Evolutionary conservation across 2,888 invertebrate species (phyloP), one percentile per base, ranked within the genome.

Genomic region (Leptodirus hochenwartii): DNA sequence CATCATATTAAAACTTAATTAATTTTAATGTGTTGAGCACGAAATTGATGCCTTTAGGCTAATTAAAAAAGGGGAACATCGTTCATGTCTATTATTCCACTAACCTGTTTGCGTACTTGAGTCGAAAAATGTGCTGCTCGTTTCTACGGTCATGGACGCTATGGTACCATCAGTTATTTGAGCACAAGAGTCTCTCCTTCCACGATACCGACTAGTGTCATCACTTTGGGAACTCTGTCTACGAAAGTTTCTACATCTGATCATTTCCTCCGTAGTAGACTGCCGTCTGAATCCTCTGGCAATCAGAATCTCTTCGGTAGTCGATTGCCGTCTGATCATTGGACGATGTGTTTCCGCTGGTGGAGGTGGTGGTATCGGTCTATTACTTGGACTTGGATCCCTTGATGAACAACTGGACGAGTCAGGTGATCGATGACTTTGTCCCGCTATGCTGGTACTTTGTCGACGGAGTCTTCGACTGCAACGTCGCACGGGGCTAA

Each of bases 221-320:
- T 87, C 87, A 45, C 84, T 84, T 52, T 87, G 87, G 2, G 84
- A 85, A 46, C 81, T 81, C 52, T 84, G 82, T 11, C 87, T 66
- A n/a, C 87, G 66, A 49, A 87, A 88, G 51, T 88, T 88, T 17
- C 87, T 64, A 47, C 87, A 87, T 6, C 87, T 66, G 35, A 87
- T 87, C 81, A 87, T 87, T 54, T 88, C 88, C 47, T 88, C 87
- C 0, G 85, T 87, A 5, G 88, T 88, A 3, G 82, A 82, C 49
- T 88, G 87, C 9, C 87, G 65, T 1, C 88, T 67, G 52, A 88
- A 88, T 2, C 88, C 88, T 31, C 85, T 68, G 0, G 87, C 82
- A 45, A 87, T 87, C 22, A 88, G 58, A 44, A 88, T 88, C 55
- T 88, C 88, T 51, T 87, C 85, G 1, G 87, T 88, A 9, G 87